Evolutionary conservation across 1,140 invertebrate species (phyloP), one percentile per base, ranked within the genome.

Genomic region (Scaptomyza hsui): DNA sequence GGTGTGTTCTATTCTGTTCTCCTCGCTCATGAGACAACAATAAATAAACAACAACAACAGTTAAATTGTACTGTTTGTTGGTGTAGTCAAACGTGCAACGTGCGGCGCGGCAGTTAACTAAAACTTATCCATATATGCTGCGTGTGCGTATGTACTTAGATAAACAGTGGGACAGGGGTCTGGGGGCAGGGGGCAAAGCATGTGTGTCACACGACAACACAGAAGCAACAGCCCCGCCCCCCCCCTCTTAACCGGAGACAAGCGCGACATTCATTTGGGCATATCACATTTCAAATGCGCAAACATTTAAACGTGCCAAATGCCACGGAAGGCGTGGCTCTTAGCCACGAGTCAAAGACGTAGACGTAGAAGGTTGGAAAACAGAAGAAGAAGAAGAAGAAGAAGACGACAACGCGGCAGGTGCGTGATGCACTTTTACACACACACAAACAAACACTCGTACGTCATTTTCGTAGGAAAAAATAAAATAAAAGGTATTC

Each of bases 211-310:
- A 55, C 24, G 52, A 49, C 70, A 68, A 16, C n/a, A 55, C 24
- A 26, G 42, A 21, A 35, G 49, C 4, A 5, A 13, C 35, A 60
- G 42, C 32, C 3, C 18, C 49, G 32, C n/a, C 26, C 26, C 7
- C 5, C 16, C 21, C 32, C 18, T 24, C 26, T 4, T 1, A 4
- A 18, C 41, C 26, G 51, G 41, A 64, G 42, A 47, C 51, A 64
- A 64, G 29, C 42, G 53, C 42, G 42, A 57, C 62, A 56, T 29
- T 42, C 53, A 42, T 56, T 53, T 16, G 13, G 32, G 12, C 53
- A 56, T 75, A 79, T 79, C 76, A 75, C 37, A 71, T 79, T 79
- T 75, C 76, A 65, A 79, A 79, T 71, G 53, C 29, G 71, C 64
- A 71, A 75, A 75, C 77, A 64, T 74, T 78, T 51, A 62, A 69